A percentile compares a stretch with the other conserved stretches of the same genome.
Conservation (phyloP, 2,888 invertebrate genomes). For the Notodonta ziczac region DNA sequence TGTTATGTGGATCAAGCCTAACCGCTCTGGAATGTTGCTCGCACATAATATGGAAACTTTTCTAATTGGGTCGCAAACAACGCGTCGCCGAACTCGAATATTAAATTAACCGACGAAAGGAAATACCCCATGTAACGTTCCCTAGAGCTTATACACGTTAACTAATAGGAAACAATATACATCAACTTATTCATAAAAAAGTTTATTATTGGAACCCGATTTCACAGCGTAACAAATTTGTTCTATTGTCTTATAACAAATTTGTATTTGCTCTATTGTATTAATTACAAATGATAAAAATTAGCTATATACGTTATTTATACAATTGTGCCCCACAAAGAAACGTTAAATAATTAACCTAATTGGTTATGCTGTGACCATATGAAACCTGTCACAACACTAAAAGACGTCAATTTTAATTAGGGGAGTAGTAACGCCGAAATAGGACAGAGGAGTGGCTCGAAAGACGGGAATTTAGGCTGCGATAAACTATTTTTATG, state of each 20-base stretch:
- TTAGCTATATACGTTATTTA: no score
- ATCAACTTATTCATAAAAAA: conserved; percentile 9
- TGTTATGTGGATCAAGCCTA: conserved; percentile 21
- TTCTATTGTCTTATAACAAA: no score
- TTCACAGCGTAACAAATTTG: no score
- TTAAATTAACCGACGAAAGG: conserved; percentile 32
- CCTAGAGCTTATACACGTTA: not conserved
- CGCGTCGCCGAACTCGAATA: conserved; percentile 35
- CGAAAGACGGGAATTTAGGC: conserved; percentile 50
- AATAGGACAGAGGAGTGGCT: conserved; percentile 44
- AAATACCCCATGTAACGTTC: conserved; percentile 16
- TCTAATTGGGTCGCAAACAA: conserved; percentile 50
- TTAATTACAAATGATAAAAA: no score
- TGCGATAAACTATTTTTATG: conserved; percentile 65
- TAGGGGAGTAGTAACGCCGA: conserved; percentile 52
- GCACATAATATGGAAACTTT: conserved; percentile 47
- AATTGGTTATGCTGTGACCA: conserved; percentile 54
- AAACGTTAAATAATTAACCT: conserved; percentile 50
- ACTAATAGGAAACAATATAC: not conserved
- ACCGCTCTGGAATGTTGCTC: conserved; percentile 22
- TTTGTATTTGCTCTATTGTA: no score
- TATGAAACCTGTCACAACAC: conserved; percentile 51
- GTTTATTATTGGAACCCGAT: conserved; percentile 1
- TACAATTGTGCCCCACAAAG: conserved; percentile 13
- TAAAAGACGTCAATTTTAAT: conserved; percentile 72